phyloP scores from a whole-genome alignment of 1,140 invertebrate species.

The Radopholus similis region DNA sequence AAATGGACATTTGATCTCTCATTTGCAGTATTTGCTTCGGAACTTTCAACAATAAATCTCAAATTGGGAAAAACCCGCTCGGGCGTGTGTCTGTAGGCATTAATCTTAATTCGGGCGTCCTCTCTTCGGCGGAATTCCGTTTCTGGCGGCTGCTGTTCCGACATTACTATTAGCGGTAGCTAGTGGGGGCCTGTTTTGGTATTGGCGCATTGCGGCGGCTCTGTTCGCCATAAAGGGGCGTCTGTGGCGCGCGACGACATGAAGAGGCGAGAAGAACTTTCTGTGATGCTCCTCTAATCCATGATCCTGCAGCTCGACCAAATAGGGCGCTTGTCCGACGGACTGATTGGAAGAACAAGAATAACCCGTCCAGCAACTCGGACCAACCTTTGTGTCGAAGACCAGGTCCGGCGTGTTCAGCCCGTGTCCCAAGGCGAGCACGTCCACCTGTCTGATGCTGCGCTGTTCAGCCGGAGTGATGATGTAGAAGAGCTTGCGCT shows the following conservation, averaged over 20 bases:
- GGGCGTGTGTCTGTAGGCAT: too few species aligned
- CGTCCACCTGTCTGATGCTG: conserved; percentile 14
- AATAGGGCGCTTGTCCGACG: conserved; percentile 5
- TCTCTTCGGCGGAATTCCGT: too few species aligned
- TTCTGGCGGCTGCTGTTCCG: too few species aligned
- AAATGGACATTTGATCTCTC: too few species aligned
- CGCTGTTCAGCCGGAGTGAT: conserved; percentile 28
- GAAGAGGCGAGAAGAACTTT: conserved; percentile 8
- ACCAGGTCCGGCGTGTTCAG: conserved; percentile 16
- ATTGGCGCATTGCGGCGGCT: too few species aligned
- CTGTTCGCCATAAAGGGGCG: too few species aligned
- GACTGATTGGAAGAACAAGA: not conserved
- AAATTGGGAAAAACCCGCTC: too few species aligned
- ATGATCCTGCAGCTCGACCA: conserved; percentile 15
- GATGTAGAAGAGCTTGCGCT: conserved; percentile 28
- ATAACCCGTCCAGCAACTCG: not conserved
- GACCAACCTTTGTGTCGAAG: not conserved
- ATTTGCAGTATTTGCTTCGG: too few species aligned
- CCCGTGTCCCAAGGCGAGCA: conserved; percentile 24
- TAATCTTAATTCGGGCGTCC: too few species aligned
- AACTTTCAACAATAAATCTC: not conserved
- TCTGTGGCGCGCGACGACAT: not conserved
- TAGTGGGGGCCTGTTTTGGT: too few species aligned
- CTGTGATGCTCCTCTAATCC: conserved; percentile 1
- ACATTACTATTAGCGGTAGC: too few species aligned